These are phyloP conservation scores for Numida meleagris DNA, from an alignment of 2,113 vertebrate species.

Conservation along the genomic window DNA sequence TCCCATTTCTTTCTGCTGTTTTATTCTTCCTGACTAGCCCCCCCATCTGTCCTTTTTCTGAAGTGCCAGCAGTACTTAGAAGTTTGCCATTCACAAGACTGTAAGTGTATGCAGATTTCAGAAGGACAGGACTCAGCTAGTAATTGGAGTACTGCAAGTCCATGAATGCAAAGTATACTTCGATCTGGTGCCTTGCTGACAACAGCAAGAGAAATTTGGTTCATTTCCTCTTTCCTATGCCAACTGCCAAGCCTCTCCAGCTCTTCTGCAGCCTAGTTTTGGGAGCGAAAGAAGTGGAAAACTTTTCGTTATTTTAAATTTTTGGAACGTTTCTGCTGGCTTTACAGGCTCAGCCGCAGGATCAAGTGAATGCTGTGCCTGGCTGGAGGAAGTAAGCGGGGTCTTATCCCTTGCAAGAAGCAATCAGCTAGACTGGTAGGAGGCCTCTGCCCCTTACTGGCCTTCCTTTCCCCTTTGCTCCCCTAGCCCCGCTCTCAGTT, in stretches of 20 bases:
- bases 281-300: not conserved
- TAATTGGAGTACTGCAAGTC: not conserved
- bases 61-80: not conserved
- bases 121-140: not conserved
- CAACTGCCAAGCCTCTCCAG: not conserved
- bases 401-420: not conserved
- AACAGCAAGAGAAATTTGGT: not conserved
- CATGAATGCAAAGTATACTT: not conserved
- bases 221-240: not conserved
- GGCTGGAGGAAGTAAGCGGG: not conserved
- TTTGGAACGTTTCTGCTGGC: not conserved
- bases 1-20: not conserved
- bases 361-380: not conserved
- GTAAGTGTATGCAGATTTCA: not conserved
- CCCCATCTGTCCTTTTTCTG: not conserved
- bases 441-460: not conserved
- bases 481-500: not conserved
- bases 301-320: not conserved
- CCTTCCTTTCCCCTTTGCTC: rapidly evolving
- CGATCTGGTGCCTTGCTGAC: not conserved
- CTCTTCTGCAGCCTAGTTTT: not conserved
- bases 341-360: not conserved
- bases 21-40: not conserved
- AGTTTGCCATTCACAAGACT: not conserved
- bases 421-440: not conserved